Base-by-base conservation (phyloP, 2,113 vertebrate genomes). In the Gobio gobio region DNA sequence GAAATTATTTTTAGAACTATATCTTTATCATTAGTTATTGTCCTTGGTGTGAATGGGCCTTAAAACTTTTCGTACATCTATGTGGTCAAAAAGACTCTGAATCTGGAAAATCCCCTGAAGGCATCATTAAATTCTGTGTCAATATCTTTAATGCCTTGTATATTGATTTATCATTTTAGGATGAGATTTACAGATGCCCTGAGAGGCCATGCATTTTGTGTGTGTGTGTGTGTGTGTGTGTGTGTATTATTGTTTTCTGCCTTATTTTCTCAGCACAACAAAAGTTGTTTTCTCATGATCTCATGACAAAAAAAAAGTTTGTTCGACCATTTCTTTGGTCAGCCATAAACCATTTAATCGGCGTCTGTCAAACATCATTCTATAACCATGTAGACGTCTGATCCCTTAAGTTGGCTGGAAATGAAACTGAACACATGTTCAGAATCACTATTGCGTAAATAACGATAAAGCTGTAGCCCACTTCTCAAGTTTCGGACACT, bases 261-360 rank as follows among this genome's bases (percentile, higher is more conserved):
- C 63, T 66, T 66, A 36, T 66, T 66, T 68, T n/a, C 70, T 47
- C 40, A 74, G 70, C 40, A 74, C 12, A 24, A 45, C 40, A 13
- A 14, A 43, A 45, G 68, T 72, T 45, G 22, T 72, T 72, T 72
- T 72, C 22, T 68, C 40, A 72, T 45, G 68, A 45, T 72, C 68
- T 45, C 40, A n/a, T 72, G 36, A 72, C 18, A 22, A 36, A 72
- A 72, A 70, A 47, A 64, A n/a, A n/a, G 40, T 73, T 73, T 72
- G 68, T 45, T 72, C 45, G 5, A n/a, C 22, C 40, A 73, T 73
- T 73, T 47, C 22, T 73, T 5, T 47, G 70, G 20, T 45, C 40
- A 47, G 40, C 70, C 70, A 47, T 10, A 73, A 73, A 73, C 12
- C 0, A 45, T 24, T 73, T 47, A 73, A 73, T 13, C 40, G 5